Evolutionary conservation across 2,888 invertebrate species (phyloP).

Genomic region (Chorisops tibialis): DNA sequence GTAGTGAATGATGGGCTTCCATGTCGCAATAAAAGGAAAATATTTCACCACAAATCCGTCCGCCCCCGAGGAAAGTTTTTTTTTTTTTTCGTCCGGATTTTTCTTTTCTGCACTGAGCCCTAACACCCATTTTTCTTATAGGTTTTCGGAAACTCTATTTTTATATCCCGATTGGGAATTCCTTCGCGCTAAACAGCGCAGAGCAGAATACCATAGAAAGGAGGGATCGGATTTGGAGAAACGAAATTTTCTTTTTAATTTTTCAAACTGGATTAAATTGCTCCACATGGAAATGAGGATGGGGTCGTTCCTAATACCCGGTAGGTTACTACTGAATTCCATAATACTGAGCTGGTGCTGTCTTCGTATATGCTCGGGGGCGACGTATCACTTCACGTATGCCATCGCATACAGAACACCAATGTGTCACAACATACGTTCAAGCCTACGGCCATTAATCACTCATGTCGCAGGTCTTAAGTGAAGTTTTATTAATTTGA

Average conservation of each 20-base stretch:
- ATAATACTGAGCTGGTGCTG: neutral
- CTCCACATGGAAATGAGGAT: slow-evolving; percentile 21
- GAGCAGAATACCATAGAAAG: too few relatives aligned
- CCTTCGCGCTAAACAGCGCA: too few relatives aligned
- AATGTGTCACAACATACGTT: neutral
- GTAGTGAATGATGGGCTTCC: slow-evolving; percentile 8
- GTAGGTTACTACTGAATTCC: neutral
- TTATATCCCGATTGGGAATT: too few relatives aligned
- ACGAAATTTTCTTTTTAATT: slow-evolving; percentile 11
- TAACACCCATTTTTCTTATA: too few relatives aligned
- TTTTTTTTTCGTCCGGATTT: too few relatives aligned
- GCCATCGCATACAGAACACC: neutral
- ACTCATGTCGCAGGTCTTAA: slow-evolving; percentile 27
- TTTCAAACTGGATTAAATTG: slow-evolving; percentile 13
- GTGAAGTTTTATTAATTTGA: slow-evolving; percentile 33
- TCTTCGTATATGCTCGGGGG: neutral
- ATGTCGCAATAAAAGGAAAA: slow-evolving; percentile 19
- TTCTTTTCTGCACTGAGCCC: too few relatives aligned
- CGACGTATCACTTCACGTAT: neutral
- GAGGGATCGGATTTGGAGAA: too few relatives aligned
- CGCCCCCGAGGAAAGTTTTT: neutral
- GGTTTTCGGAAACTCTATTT: too few relatives aligned
- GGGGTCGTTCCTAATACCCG: neutral
- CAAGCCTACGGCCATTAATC: slow-evolving; percentile 19
- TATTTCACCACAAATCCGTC: slow-evolving; percentile 14